Conservation (phyloP, 2,888 invertebrate genomes). For the Oscheius sp. region DNA sequence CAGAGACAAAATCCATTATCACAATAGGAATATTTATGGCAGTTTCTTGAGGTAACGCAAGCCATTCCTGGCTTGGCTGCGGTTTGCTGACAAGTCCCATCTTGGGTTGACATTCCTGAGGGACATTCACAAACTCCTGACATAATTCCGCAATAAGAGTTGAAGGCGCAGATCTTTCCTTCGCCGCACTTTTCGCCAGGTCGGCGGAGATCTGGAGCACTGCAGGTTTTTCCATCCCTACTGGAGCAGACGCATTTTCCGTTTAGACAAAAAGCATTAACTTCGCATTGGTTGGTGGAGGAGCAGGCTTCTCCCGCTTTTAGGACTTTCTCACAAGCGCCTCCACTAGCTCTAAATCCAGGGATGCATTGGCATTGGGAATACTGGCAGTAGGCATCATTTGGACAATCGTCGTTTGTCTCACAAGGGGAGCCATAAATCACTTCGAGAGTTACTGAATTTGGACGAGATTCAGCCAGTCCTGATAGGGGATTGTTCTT, state of each 20-base stretch:
- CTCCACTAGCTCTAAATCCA: constrained; percentile 53
- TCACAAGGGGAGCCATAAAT: constrained; percentile 49
- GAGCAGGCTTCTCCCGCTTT: constrained; percentile 45
- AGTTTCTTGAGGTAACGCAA: constrained; percentile 60
- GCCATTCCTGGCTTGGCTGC: constrained; percentile 53
- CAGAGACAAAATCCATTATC: constrained; percentile 66
- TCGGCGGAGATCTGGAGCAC: constrained; percentile 45
- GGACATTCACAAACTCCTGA: constrained; percentile 69
- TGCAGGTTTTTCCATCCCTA: constrained; percentile 41
- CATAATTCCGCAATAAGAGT: constrained; percentile 60
- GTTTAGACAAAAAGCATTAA: constrained; percentile 42
- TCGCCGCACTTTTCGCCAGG: constrained; percentile 62
- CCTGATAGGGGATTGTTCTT: constrained; percentile 31
- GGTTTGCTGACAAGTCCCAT: constrained; percentile 56
- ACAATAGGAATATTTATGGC: constrained; percentile 63
- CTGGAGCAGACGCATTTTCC: constrained; percentile 47
- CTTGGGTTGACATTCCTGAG: constrained; percentile 54
- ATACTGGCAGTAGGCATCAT: constrained; percentile 54
- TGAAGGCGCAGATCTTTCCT: constrained; percentile 53
- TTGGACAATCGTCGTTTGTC: constrained; percentile 48
- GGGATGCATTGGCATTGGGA: constrained; percentile 62
- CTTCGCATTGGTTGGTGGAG: constrained; percentile 50
- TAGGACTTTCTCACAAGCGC: constrained; percentile 47
- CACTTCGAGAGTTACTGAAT: constrained; percentile 17
- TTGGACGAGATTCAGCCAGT: constrained; percentile 1